A percentile compares a stretch with the other conserved stretches of the same genome.
These are phyloP conservation scores for Brachionus plicatilis DNA, from an alignment of 1,140 invertebrate species.

Conservation along the genomic window DNA sequence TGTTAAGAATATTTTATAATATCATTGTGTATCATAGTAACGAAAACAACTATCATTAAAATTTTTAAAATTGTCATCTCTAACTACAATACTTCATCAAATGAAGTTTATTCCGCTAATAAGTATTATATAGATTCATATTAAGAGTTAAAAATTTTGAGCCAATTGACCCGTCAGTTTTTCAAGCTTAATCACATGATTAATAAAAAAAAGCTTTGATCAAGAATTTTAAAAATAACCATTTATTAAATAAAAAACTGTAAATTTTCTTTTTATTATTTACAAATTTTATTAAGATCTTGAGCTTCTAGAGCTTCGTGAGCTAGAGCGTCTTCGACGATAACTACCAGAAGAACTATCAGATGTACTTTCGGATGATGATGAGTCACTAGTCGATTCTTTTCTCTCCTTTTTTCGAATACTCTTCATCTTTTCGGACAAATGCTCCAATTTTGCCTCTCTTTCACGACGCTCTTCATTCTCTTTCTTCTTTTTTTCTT, in stretches of 20 bases:
- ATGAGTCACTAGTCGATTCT: background rate
- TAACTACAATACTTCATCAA: too few species aligned
- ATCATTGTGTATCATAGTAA: too few species aligned
- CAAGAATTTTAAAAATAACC: too few species aligned
- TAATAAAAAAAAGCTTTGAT: background rate
- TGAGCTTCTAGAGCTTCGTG: background rate
- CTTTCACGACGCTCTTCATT: conserved; percentile 5
- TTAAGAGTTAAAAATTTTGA: too few species aligned
- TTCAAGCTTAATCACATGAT: background rate
- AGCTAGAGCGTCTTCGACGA: background rate
- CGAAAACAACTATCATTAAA: too few species aligned
- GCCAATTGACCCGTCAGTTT: too few species aligned
- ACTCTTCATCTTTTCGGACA: conserved; percentile 21
- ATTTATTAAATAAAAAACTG: background rate
- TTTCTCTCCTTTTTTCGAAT: conserved; percentile 8
- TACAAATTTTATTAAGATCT: background rate
- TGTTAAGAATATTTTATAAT: too few species aligned
- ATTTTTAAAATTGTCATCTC: too few species aligned
- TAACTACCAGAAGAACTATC: background rate
- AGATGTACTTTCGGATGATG: background rate
- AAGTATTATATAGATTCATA: too few species aligned
- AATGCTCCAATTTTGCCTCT: conserved; percentile 1
- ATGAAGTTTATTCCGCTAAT: too few species aligned
- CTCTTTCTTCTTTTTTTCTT: conserved; percentile 20
- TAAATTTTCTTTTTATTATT: background rate